phyloP scores from a whole-genome alignment of 2,888 invertebrate species.

The Proisotoma minuta region DNA sequence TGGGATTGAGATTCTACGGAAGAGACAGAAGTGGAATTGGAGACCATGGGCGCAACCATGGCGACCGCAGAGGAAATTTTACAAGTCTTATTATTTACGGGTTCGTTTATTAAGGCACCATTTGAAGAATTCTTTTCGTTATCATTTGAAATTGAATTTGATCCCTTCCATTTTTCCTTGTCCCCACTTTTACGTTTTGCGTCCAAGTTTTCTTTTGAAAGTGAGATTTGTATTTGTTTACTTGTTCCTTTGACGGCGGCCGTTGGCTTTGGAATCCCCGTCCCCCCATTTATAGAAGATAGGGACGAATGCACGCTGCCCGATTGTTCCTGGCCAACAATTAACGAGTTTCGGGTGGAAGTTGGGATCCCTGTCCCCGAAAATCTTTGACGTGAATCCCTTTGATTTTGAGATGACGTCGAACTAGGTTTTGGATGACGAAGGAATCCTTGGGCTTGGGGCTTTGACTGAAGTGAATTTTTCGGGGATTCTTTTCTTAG shows the following conservation, averaged over 20 bases:
- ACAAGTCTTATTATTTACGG: conserved; percentile 31
- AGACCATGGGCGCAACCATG: conserved; percentile 70
- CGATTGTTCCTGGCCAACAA: too few relatives aligned
- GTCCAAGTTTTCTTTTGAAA: conserved; percentile 3
- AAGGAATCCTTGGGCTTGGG: conserved; percentile 32
- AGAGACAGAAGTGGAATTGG: conserved; percentile 31
- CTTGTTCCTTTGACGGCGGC: conserved; percentile 86
- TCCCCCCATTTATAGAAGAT: conserved; percentile 46
- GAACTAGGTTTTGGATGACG: conserved; percentile 35
- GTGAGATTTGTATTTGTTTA: conserved; percentile 52
- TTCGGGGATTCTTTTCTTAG: conserved; percentile 25
- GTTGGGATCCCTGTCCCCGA: conserved; percentile 46
- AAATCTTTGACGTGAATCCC: conserved; percentile 38
- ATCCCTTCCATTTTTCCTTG: too few relatives aligned
- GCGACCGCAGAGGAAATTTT: conserved; percentile 52
- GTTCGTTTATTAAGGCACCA: conserved; percentile 25
- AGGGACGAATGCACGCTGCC: conserved; percentile 28
- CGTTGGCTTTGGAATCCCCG: conserved; percentile 84
- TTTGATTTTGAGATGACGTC: conserved; percentile 2
- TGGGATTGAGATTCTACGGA: conserved; percentile 38
- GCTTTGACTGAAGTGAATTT: conserved; percentile 14
- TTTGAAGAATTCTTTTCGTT: conserved; percentile 11
- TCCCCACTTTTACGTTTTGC: too few relatives aligned
- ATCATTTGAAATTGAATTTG: too few relatives aligned
- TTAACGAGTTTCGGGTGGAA: conserved; percentile 42